These are phyloP conservation scores for Eupithecia pulchellata DNA, from an alignment of 2,888 invertebrate genomes.

Conservation along the genomic window DNA sequence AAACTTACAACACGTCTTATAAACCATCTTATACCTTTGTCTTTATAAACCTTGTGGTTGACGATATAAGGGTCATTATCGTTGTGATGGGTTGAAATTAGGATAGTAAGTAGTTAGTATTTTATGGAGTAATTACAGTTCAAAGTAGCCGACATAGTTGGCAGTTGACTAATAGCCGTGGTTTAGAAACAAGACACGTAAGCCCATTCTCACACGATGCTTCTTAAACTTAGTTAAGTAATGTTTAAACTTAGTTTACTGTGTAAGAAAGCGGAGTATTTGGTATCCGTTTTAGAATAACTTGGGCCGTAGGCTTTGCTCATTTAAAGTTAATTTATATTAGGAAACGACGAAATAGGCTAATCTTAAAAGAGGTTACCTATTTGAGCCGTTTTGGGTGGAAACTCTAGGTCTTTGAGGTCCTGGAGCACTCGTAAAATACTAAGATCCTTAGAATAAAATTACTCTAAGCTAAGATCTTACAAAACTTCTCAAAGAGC, in stretches of 20 bases:
- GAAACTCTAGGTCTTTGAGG: too few relatives aligned
- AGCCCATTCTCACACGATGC: conserved; percentile 2
- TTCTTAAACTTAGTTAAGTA: conserved; percentile 33
- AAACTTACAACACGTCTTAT: conserved; percentile 19
- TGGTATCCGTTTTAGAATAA: not conserved
- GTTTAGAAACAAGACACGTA: conserved; percentile 6
- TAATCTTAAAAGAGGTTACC: too few relatives aligned
- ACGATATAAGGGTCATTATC: conserved; percentile 13
- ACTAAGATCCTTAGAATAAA: too few relatives aligned
- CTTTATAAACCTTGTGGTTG: not conserved
- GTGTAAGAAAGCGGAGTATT: not conserved
- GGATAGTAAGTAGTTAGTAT: conserved; percentile 18
- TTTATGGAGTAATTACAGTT: conserved; percentile 41
- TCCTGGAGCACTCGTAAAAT: too few relatives aligned
- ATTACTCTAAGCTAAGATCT: too few relatives aligned
- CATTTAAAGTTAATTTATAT: not conserved
- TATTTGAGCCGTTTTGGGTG: too few relatives aligned
- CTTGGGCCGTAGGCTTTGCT: not conserved
- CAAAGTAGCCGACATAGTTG: conserved; percentile 40
- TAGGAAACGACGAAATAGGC: too few relatives aligned
- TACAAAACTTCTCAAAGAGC: too few relatives aligned
- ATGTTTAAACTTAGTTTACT: conserved; percentile 30
- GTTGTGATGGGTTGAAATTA: not conserved
- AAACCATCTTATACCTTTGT: not conserved
- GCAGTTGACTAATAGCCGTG: conserved; percentile 36